A percentile compares a stretch with the other conserved stretches of the same genome.
Evolutionary conservation across 2,888 invertebrate genomes (phyloP).

Genomic region (Linyphia triangularis): DNA sequence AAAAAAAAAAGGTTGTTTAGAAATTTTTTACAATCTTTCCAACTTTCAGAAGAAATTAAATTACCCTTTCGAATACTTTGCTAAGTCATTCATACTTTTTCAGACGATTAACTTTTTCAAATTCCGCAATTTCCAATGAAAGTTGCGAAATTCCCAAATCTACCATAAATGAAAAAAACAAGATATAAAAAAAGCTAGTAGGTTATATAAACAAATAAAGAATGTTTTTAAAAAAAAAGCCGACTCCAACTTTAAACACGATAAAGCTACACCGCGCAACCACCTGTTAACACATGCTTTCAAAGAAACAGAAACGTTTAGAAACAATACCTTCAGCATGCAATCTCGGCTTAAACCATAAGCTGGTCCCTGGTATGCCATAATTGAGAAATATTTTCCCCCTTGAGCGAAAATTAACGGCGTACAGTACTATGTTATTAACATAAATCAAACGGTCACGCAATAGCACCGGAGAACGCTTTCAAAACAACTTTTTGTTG

Average conservation of each 20-base stretch:
- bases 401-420: neutral
- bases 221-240: neutral
- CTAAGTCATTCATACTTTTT: too few relatives aligned
- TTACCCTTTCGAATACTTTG: too few relatives aligned
- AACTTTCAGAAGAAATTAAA: too few relatives aligned
- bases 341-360: conserved; percentile 81
- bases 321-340: conserved; percentile 79
- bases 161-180: too few relatives aligned
- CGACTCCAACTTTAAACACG: neutral
- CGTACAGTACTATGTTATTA: neutral
- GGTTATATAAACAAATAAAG: neutral
- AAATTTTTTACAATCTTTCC: too few relatives aligned
- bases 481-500: conserved; percentile 1
- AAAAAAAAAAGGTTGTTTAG: too few relatives aligned
- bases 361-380: conserved; percentile 80
- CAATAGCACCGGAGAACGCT: neutral
- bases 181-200: too few relatives aligned
- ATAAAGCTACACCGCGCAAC: conserved; percentile 18
- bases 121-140: too few relatives aligned
- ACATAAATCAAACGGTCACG: neutral
- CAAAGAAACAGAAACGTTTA: neutral
- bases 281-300: conserved; percentile 64
- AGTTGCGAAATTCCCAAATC: too few relatives aligned
- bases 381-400: conserved; percentile 55
- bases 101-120: too few relatives aligned